Percentiles rank a stretch among this genome's conserved stretches.
These are phyloP conservation scores for Montipora capitata DNA, from an alignment of 92 coral and sea anemone species.

Conservation along the genomic window DNA sequence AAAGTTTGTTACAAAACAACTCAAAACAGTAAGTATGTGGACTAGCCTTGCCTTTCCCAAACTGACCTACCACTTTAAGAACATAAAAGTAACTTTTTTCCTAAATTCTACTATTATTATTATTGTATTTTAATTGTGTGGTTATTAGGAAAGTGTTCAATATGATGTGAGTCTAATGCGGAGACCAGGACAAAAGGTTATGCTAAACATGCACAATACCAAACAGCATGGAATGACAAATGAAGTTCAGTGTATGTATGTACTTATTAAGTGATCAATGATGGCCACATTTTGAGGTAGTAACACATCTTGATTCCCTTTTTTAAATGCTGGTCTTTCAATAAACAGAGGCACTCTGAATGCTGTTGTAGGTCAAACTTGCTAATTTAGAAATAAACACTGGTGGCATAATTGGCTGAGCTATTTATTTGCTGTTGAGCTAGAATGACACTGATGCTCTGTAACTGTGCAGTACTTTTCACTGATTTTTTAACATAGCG, in stretches of 20 bases:
- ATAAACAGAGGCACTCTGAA: no score
- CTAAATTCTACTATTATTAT: neutral
- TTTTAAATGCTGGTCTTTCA: no score
- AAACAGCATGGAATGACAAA: slow-evolving; percentile 8
- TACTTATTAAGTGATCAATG: no score
- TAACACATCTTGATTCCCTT: no score
- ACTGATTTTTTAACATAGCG: no score
- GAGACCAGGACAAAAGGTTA: slow-evolving; percentile 34
- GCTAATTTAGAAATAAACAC: no score
- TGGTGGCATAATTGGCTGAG: no score
- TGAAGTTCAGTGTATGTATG: slow-evolving; percentile 30
- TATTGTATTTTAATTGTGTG: neutral
- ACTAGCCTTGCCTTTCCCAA: neutral
- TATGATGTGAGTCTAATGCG: slow-evolving; percentile 56
- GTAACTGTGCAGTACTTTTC: no score
- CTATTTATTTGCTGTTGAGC: no score
- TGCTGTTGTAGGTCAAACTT: no score
- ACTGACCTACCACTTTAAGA: neutral
- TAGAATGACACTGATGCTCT: no score
- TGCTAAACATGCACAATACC: neutral
- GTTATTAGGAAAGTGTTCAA: slow-evolving; percentile 3
- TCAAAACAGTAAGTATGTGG: slow-evolving; percentile 78
- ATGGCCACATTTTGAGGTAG: no score
- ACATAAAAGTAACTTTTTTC: neutral
- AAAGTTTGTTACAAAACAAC: slow-evolving; percentile 87